Evolutionary conservation across 2,113 vertebrate species (phyloP).

Genomic region (Esox niger): DNA sequence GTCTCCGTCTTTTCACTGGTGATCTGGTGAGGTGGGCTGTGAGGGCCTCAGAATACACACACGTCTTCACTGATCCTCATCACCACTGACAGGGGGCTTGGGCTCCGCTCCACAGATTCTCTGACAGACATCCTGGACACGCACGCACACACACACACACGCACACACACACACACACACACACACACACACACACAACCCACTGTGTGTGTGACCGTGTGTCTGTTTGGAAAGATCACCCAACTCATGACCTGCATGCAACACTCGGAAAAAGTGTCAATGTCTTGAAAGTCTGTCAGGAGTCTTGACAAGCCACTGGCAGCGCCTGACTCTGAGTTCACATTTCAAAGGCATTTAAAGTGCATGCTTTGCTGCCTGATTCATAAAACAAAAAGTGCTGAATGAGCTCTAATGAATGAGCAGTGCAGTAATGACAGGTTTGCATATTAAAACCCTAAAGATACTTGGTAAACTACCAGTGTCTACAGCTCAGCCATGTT

Average conservation of each 20-base stretch:
- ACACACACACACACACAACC: constrained; percentile 1
- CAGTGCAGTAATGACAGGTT: neutral
- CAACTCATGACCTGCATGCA: constrained; percentile 10
- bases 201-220: constrained; percentile 1
- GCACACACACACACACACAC: neutral
- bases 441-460: neutral
- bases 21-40: constrained; percentile 46
- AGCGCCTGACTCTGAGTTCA: constrained; percentile 11
- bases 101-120: constrained; percentile 52
- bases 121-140: constrained; percentile 57
- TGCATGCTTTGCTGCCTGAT: neutral
- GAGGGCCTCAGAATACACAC: constrained; percentile 29
- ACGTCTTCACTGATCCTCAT: constrained; percentile 55
- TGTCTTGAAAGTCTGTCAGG: constrained; percentile 16
- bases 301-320: constrained; percentile 7
- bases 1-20: constrained; percentile 44
- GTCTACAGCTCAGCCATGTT: neutral
- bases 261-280: neutral
- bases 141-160: neutral
- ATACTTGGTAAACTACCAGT: neutral
- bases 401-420: neutral
- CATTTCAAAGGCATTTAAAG: neutral
- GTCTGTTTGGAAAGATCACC: constrained; percentile 1
- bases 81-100: constrained; percentile 56
- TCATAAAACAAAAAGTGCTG: neutral